A percentile compares a stretch with the other conserved stretches of the same genome.
Conservation (phyloP, 2,888 invertebrate genomes). For the Pandemis heparana region DNA sequence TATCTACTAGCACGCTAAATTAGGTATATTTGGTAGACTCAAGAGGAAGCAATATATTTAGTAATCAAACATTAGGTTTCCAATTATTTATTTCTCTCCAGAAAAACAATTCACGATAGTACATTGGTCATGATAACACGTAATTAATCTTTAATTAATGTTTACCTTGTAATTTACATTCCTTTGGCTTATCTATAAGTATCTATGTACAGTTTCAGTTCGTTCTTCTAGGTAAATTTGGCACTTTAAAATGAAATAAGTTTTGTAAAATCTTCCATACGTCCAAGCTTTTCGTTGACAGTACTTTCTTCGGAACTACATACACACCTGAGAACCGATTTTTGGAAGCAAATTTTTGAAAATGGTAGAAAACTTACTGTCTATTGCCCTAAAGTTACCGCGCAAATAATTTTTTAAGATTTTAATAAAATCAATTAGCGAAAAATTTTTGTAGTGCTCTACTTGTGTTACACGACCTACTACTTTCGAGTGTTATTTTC, state of each 20-base stretch:
- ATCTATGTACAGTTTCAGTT: neutral
- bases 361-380: too few relatives aligned
- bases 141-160: constrained; percentile 28
- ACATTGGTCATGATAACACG: constrained; percentile 41
- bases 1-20: neutral
- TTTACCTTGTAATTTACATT: constrained; percentile 41
- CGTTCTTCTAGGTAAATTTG: constrained; percentile 15
- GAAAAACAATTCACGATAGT: constrained; percentile 40
- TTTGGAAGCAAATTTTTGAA: too few relatives aligned
- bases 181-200: constrained; percentile 28
- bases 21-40: neutral
- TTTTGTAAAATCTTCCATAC: neutral
- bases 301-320: neutral
- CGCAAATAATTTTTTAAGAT: too few relatives aligned
- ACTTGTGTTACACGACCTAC: too few relatives aligned
- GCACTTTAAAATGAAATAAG: neutral
- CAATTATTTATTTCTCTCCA: constrained; percentile 38
- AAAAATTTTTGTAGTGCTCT: too few relatives aligned
- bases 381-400: too few relatives aligned
- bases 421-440: too few relatives aligned
- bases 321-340: too few relatives aligned
- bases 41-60: neutral
- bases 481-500: too few relatives aligned
- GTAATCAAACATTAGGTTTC: neutral
- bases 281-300: neutral